These are phyloP conservation scores for Oryctes rhinoceros DNA, from an alignment of 1,140 invertebrate genomes.

Conservation along the genomic window DNA sequence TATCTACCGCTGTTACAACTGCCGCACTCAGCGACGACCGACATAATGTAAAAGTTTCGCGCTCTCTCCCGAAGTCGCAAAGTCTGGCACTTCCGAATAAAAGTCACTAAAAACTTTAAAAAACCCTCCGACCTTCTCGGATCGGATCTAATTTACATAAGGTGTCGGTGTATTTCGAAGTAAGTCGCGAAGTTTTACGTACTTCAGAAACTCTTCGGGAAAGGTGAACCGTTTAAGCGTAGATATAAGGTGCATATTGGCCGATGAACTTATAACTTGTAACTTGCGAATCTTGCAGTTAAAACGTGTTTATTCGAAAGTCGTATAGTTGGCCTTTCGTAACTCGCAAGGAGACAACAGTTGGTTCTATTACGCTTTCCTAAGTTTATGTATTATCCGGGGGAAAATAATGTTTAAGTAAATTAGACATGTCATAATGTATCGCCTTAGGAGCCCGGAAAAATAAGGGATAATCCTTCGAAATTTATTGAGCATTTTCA, in stretches of 20 bases:
- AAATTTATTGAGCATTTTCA: no score
- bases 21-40: not conserved
- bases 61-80: not conserved
- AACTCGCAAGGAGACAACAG: not conserved
- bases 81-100: not conserved
- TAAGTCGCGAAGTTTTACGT: not conserved
- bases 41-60: constrained; percentile 5
- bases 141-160: constrained; percentile 11
- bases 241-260: no score
- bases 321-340: not conserved
- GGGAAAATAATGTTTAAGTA: no score
- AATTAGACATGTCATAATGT: no score
- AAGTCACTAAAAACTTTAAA: constrained; percentile 4
- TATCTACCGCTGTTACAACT: not conserved
- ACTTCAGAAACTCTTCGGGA: not conserved
- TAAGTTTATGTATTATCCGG: no score
- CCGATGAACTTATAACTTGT: no score
- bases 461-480: no score
- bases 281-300: not conserved
- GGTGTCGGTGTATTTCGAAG: not conserved
- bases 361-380: not conserved
- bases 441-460: no score
- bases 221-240: not conserved
- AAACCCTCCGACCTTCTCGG: not conserved
- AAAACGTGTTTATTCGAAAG: not conserved